These are phyloP conservation scores for Lasius fuliginosus DNA, from an alignment of 2,888 invertebrate genomes.

Conservation along the genomic window DNA sequence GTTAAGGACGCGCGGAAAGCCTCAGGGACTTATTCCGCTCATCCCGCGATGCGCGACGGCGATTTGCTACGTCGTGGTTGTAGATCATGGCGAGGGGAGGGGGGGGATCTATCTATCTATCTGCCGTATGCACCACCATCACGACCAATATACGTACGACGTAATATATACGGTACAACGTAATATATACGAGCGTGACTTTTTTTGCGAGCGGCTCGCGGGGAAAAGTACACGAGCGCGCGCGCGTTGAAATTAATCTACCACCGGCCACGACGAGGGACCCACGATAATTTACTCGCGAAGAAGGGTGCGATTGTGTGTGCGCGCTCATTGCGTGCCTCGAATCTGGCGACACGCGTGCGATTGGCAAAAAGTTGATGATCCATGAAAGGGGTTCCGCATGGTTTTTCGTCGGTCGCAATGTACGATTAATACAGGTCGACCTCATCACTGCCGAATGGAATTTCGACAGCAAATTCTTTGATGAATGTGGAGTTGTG, in stretches of 20 bases:
- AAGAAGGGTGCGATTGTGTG: conserved; percentile 7
- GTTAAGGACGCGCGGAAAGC: conserved; percentile 59
- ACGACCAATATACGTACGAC: neutral
- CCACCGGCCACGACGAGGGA: neutral
- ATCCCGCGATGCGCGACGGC: conserved; percentile 50
- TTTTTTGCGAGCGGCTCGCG: conserved; percentile 8
- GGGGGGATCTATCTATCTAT: conserved; percentile 33
- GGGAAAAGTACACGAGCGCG: conserved; percentile 29
- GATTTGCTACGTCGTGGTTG: conserved; percentile 50
- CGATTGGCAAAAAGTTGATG: conserved; percentile 34
- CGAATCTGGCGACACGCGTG: conserved; percentile 42
- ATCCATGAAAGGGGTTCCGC: neutral
- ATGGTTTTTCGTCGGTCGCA: neutral
- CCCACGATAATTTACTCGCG: conserved; percentile 32
- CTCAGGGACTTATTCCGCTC: conserved; percentile 45
- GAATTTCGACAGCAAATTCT: neutral
- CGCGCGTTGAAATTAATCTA: conserved; percentile 50
- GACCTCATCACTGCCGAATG: neutral
- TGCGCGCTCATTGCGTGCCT: conserved; percentile 18
- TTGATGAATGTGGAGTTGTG: neutral
- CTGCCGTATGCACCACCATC: neutral
- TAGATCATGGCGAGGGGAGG: conserved; percentile 27
- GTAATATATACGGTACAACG: conserved; percentile 15
- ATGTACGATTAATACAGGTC: neutral
- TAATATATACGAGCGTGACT: conserved; percentile 21